Conservation (phyloP, 2,797 vertebrate species). For the Peromyscus aztecus region DNA sequence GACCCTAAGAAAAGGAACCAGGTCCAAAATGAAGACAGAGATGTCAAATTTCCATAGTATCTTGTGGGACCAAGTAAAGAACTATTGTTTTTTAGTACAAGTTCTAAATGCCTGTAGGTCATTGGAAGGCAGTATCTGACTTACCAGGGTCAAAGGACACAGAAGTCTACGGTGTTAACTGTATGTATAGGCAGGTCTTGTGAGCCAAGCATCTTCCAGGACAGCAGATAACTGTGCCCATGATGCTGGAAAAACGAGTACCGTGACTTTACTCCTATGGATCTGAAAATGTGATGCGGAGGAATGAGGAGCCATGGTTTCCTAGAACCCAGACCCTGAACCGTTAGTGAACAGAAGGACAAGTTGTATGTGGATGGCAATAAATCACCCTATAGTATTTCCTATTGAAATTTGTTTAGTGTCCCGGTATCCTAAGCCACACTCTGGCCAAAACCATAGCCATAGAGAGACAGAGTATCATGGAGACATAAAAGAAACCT, state of each 20-base stretch:
- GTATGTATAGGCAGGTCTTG: not conserved
- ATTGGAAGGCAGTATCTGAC: slow-evolving; percentile 18
- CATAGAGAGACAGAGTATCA: not conserved
- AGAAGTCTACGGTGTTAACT: not conserved
- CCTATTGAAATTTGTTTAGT: not conserved
- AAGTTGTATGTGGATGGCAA: not conserved
- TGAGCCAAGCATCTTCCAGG: not conserved
- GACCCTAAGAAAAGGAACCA: not conserved
- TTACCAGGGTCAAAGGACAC: not conserved
- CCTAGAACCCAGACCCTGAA: not conserved
- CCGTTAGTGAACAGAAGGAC: not conserved
- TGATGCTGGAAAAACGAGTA: not conserved
- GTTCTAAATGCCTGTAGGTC: not conserved
- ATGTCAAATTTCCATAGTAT: not conserved
- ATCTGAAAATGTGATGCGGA: not conserved
- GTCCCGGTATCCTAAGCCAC: not conserved
- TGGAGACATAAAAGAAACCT: not conserved
- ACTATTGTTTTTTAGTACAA: not conserved
- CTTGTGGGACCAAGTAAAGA: not conserved
- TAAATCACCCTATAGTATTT: not conserved
- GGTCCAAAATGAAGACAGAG: not conserved
- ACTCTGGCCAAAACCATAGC: not conserved
- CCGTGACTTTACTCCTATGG: not conserved
- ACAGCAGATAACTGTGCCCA: not conserved
- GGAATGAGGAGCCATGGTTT: not conserved